Base-by-base conservation (phyloP, 2,888 invertebrate species). In the Apamea crenata region DNA sequence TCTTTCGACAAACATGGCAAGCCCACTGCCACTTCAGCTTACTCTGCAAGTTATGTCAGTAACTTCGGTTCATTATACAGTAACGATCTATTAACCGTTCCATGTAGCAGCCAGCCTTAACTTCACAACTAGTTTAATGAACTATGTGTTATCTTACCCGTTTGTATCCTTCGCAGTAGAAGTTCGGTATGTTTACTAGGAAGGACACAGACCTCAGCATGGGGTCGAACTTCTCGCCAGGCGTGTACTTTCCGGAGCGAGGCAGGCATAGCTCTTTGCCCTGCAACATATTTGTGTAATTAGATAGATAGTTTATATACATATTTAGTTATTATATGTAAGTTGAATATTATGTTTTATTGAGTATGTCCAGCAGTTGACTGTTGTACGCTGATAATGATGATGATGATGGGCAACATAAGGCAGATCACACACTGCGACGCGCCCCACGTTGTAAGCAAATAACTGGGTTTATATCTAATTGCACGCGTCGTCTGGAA, bases 201-300 rank as follows among this genome's bases (percentile, higher is more conserved):
- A 96, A 94, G 1, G 92, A 85, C 0, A 95, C 86, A 2, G 92
- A 91, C n/a, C 94, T 90, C 78, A 96, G 83, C 95, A 96, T 96
- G 1, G 96, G 95, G 76, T 96, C 96, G 3, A 92, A 69, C 47
- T 81, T 92, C 84, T 96, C 96, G 3, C 92, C 91, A 0, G 92
- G 93, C 50, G 87, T 93, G 81, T 91, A 95, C 53, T 78, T 88
- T 2, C 94, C 92, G 0, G 94, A 90, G 2, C 96, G 93, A 0
- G 95, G 94, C 67, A 96, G 81, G 71, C 96, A 96, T 7, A 96
- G 80, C 81, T 96, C 96, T 44, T 80, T 91, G 2, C 93, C 94
- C 96, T 96, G 81, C 1, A 88, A 88, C 5, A 70, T 63, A 36
- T 63, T 68, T 40, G 1, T 32, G 2, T 25, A 78, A 8, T 18